phyloP scores from a whole-genome alignment of 1,140 invertebrate species.

The Drosophila mayri region DNA sequence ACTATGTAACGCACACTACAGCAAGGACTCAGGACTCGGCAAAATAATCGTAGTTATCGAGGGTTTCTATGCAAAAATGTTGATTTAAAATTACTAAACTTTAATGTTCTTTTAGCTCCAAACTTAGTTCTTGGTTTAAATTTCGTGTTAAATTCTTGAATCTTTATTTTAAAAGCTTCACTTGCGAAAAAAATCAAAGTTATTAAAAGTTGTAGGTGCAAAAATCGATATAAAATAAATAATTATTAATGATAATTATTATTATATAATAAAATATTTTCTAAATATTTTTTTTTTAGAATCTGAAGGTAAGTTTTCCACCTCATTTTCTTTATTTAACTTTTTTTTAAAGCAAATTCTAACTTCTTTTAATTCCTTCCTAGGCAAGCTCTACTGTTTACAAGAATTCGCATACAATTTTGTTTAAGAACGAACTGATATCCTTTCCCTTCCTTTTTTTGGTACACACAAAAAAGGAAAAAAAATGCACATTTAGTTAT shows the following conservation, averaged over 20 bases:
- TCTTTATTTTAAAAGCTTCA: no score
- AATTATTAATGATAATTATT: no score
- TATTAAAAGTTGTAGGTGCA: neutral
- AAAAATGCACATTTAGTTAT: neutral
- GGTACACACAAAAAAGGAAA: neutral
- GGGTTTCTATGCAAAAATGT: neutral
- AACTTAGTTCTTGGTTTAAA: neutral
- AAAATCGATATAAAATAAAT: no score
- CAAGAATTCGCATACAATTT: conserved; percentile 23
- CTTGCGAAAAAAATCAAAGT: no score
- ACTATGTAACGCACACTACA: neutral
- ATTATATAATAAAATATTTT: no score
- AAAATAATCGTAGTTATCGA: neutral
- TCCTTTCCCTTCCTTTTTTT: neutral
- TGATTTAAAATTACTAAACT: neutral
- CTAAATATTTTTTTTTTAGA: neutral
- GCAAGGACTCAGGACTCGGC: neutral
- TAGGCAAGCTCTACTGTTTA: neutral
- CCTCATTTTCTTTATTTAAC: neutral
- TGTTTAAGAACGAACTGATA: conserved; percentile 23
- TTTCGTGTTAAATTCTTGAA: no score
- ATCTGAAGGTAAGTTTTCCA: neutral
- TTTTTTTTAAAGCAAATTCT: neutral
- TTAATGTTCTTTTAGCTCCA: neutral
- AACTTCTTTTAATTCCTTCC: neutral